Evolutionary conservation across 1,140 invertebrate species (phyloP), one percentile per base, ranked within the genome.

Genomic region (Atta colombica): DNA sequence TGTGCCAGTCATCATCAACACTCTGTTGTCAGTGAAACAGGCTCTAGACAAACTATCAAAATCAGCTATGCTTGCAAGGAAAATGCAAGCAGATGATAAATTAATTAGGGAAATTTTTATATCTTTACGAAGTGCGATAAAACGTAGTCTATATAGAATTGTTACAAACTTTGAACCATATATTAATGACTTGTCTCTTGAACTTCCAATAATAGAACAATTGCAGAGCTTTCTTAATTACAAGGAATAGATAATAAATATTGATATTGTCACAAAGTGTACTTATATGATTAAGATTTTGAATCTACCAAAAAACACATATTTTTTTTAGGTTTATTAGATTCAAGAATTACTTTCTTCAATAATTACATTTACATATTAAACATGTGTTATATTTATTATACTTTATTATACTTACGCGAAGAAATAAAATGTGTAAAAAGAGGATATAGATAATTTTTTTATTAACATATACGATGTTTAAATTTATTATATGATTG

Each of bases 121-220:
- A 39, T 96, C 96, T 6, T 92, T 98, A 4, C 96, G 96, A 49
- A 96, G 95, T 58, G 96, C 97, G 35, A 95, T 97, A 0, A 97
- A 97, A 89, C 95, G 97, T 87, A 97, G 97, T 94, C 95, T 98
- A n/a, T 98, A 97, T 92, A 97, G 96, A 92, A 97, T 98, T 78
- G 96, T 96, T 88, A 95, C 94, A n/a, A 96, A 96, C 55, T 98
- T 98, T 93, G 96, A 96, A 25, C 95, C 96, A 65, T 97, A 97
- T 93, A 96, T 98, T 55, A 93, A 95, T 86, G 97, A 98, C 89
- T 94, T 98, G 77, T 94, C 96, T 31, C 91, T 97, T 12, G 95
- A 96, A 75, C 92, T 94, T 25, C 93, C 72, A 12, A 88, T 87
- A 8, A 68, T 92, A 31, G 92, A 94, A 65, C 94, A 95, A 28